Conservation (phyloP, 2,113 vertebrate species). For the Macrotus californicus region DNA sequence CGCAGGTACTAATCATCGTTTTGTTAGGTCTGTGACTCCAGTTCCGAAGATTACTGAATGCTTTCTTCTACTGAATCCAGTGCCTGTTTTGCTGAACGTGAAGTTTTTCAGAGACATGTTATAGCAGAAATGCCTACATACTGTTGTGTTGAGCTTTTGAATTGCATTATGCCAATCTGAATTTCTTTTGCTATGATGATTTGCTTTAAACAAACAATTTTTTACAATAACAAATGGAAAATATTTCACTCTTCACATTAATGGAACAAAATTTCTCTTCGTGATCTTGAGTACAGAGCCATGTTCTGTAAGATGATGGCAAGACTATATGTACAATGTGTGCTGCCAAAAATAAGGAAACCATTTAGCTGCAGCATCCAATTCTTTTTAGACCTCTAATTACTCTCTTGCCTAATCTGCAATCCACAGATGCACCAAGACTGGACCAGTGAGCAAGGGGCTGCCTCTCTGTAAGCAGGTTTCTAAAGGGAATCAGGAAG, state of each 20-base stretch:
- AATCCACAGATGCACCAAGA: neutral
- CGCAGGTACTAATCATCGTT: neutral
- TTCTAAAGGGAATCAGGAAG: neutral
- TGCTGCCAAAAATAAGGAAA: constrained; percentile 40
- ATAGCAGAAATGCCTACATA: neutral
- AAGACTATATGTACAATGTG: constrained; percentile 8
- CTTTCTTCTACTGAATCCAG: neutral
- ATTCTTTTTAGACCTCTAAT: neutral
- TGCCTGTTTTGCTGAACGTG: neutral
- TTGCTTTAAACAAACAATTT: neutral
- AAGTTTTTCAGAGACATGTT: neutral
- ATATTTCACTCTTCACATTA: neutral
- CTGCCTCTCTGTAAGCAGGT: neutral
- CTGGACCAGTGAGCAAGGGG: neutral
- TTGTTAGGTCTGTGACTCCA: neutral
- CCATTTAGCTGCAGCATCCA: constrained; percentile 1
- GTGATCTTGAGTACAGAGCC: neutral
- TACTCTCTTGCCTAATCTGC: neutral
- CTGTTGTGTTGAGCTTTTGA: neutral
- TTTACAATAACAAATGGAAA: constrained; percentile 30
- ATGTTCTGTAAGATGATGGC: constrained; percentile 18
- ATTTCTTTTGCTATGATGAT: neutral
- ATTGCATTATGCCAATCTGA: neutral
- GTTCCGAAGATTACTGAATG: neutral
- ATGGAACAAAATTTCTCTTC: constrained; percentile 22